Base-by-base conservation (phyloP, 2,888 invertebrate genomes). In the Platypus cylindrus region DNA sequence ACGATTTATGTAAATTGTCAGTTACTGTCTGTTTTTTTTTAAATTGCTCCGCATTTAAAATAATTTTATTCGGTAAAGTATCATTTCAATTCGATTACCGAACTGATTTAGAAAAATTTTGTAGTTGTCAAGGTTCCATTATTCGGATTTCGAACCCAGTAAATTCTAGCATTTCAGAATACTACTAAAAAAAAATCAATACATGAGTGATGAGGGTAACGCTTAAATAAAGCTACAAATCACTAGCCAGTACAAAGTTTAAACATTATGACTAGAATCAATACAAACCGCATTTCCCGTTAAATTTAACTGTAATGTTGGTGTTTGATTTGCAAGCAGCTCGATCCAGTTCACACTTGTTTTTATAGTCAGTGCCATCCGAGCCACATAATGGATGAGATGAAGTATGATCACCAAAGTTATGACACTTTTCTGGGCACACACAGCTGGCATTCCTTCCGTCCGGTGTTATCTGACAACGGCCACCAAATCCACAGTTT, bases 251-350 rank as follows among this genome's bases (percentile, higher is more conserved):
- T n/a, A n/a, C n/a, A n/a, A n/a, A n/a, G n/a, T n/a, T n/a, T n/a
- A n/a, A n/a, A n/a, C n/a, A n/a, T n/a, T n/a, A n/a, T 27, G 33
- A 29, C 18, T n/a, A n/a, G n/a, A 32, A 27, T 36, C 31, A 32
- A 38, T 24, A 37, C 79, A 74, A 60, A 90, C 90, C 87, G 63
- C 91, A 91, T 64, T 83, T 80, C 39, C 90, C 90, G 45, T 72
- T 71, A 54, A 83, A 86, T 50, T 82, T 81, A 50, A 87, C 76
- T 30, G 78, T 78, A 50, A 90, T 77, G 58, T 82, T 81, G 43
- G 72, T 68, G 45, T 73, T 73, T 36, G 73, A 67, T 37, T 73
- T 70, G 63, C 91, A 93, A 8, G 89, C 80, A 30, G 78, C 73
- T 45, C 76, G 70, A 50, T 81, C 74, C 64, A 91, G 70, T 57